A percentile compares a stretch with the other conserved stretches of the same genome.
phyloP scores from a whole-genome alignment of 2,113 vertebrate genomes.

The Pavo muticus region DNA sequence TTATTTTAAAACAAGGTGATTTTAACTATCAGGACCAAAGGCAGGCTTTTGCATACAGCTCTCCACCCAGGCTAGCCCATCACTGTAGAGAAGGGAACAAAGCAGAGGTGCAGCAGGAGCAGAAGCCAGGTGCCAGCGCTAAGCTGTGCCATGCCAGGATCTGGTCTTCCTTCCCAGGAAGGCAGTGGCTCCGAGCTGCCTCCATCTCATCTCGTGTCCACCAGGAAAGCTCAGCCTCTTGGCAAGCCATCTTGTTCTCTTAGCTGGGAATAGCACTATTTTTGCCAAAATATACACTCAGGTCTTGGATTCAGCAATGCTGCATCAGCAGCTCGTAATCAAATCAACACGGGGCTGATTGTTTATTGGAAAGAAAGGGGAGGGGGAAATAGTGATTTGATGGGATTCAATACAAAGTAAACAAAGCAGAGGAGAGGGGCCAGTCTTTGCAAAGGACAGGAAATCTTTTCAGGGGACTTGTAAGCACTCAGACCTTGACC shows the following conservation, averaged over 20 bases:
- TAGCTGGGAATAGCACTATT: constrained; percentile 24
- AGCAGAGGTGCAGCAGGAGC: fast-evolving
- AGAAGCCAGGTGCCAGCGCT: neutral
- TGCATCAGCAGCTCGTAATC: constrained; percentile 57
- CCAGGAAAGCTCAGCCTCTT: constrained; percentile 12
- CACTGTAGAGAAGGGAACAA: neutral
- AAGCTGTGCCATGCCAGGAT: neutral
- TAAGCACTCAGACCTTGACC: neutral
- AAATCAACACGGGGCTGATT: constrained; percentile 45
- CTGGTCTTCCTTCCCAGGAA: neutral
- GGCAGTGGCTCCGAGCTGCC: neutral
- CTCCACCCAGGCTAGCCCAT: fast-evolving
- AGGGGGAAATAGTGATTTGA: neutral
- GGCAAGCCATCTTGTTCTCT: constrained; percentile 16
- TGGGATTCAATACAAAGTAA: constrained; percentile 21
- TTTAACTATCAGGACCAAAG: neutral
- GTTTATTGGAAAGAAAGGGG: constrained; percentile 38
- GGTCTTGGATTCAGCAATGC: constrained; percentile 48
- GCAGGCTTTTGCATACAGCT: neutral
- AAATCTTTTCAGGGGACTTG: neutral
- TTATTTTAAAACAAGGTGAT: neutral
- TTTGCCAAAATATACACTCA: constrained; percentile 63
- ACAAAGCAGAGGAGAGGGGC: neutral
- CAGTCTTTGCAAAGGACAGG: neutral
- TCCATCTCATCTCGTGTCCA: neutral